Evolutionary conservation across 37 sponge, comb jelly and placozoan species (phyloP).

Genomic region (Aplysina aerophoba): DNA sequence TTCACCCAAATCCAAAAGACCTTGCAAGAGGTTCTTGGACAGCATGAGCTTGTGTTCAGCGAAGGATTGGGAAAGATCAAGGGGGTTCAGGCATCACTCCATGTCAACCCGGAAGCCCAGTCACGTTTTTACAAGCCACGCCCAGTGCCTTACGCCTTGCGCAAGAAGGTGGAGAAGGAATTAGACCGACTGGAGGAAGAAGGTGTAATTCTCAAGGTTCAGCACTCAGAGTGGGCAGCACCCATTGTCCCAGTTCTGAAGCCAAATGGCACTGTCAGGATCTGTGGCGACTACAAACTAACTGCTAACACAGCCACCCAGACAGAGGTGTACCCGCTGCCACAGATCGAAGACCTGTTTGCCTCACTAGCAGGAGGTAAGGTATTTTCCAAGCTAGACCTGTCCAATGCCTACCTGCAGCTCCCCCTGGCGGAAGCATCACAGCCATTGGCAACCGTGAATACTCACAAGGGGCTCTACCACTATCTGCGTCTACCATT

Average conservation of each 20-base stretch:
- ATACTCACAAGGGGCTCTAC: background rate
- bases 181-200: background rate
- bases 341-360: background rate
- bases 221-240: background rate
- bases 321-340: background rate
- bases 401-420: background rate
- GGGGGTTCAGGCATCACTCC: too few species aligned
- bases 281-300: background rate
- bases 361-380: background rate
- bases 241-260: background rate
- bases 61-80: too few species aligned
- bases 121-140: background rate
- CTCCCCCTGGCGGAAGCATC: background rate
- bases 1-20: too few species aligned
- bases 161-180: background rate
- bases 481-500: background rate
- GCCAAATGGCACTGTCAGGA: background rate
- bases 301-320: background rate
- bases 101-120: background rate
- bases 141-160: background rate
- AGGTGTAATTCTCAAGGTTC: background rate
- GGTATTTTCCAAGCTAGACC: slow-evolving; percentile 1
- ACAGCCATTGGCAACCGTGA: background rate
- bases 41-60: too few species aligned
- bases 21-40: background rate